Evolutionary conservation across 92 coral and sea anemone species (phyloP), one percentile per base, ranked within the genome.

Genomic region (Parazoanthus swiftii): DNA sequence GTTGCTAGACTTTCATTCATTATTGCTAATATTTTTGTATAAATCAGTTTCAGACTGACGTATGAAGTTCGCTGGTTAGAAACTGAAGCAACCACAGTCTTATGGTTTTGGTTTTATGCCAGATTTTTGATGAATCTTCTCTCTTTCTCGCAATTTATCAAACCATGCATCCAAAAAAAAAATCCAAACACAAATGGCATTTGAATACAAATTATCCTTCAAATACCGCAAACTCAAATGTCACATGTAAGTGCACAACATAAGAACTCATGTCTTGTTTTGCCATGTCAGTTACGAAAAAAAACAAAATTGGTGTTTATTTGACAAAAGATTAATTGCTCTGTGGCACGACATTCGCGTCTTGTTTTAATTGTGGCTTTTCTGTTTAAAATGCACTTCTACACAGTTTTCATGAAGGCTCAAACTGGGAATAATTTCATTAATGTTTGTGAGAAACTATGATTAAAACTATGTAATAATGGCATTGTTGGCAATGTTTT

Each of bases 291-390:
- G 43, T 72, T 72, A n/a, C 76, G 76, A 29, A 21, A 72, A 29
- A 72, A 26, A 72, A 36, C 39, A 15, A 11, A 14, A 67, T 21
- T 33, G 42, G 76, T 16, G 13, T 42, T 76, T 39, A 14, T 36
- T 76, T 37, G 46, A 63, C 70, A 42, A 76, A 76, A 25, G 25
- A 36, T 44, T 76, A 37, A 9, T 76, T 10, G 10, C 25, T 36
- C 43, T 8, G 18, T 36, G 13, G 54, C 13, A 37, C 80, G 54
- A 76, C 10, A 39, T 76, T 76, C 48, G 54, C n/a, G 70, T 38
- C 46, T 39, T 76, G 14, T 14, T 39, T 18, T 76, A 38, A 76
- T 76, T 76, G 80, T 54, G 80, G 80, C 80, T 76, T 76, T 76
- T 37, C 54, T 76, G 80, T 37, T 39, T 76, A 39, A 76, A 76